Base-by-base conservation (phyloP, 2,888 invertebrate species). In the Trichogramma evanescens region DNA sequence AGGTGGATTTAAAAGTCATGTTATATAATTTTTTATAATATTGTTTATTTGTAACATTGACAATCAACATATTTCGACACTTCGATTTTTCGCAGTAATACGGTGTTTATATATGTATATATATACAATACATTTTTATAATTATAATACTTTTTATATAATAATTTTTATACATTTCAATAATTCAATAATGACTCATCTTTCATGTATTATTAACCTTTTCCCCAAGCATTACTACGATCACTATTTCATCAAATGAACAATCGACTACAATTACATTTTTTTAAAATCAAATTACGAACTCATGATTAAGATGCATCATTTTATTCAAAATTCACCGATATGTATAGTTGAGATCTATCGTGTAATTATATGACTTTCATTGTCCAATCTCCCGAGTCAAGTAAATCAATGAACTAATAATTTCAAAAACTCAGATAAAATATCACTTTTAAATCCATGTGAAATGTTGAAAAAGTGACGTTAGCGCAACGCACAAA, bases 1-100 rank as follows among this genome's bases (percentile, higher is more conserved):
- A 42, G 4, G 41, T 10, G 42, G 45, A 6, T 10, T 10, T 43
- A 45, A 13, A 45, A 38, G 50, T 46, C 38, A 48, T 46, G 9
- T 53, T 9, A 3, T 8, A 10, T 41, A 54, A n/a, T 43, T 72
- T 74, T 73, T 77, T 74, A 66, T 74, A 75, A 26, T 73, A 75
- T 73, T 71, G 71, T 77, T 77, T 77, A 76, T 75, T 77, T 77
- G 71, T 75, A 76, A 77, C 76, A 76, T 74, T 77, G 74, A 77
- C 75, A 75, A 74, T 74, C 75, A 75, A 76, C 73, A 74, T 74
- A 73, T 74, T 67, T 70, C 67, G 66, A 62, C 3, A 26, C 55
- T 65, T 72, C 69, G 65, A 26, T 26, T 67, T 69, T 71, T 60
- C 66, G 72, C 72, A 73, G 72, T 73, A 74, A 73, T 74, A 74